These are phyloP conservation scores for Cisticola juncidis DNA, from an alignment of 2,113 vertebrate genomes.

Conservation along the genomic window DNA sequence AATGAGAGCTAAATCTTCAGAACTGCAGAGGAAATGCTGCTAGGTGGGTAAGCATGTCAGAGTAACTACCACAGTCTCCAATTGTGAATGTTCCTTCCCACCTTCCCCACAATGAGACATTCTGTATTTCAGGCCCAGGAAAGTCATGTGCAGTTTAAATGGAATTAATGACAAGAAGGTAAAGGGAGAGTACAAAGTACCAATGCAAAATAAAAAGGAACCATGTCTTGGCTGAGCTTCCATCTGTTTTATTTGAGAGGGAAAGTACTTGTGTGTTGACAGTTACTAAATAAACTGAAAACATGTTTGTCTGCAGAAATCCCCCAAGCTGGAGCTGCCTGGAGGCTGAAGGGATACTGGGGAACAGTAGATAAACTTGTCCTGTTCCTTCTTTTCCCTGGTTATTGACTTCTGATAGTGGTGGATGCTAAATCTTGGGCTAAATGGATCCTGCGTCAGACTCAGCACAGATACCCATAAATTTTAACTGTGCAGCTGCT, in stretches of 20 bases:
- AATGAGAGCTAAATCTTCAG: not conserved
- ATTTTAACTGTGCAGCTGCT: not conserved
- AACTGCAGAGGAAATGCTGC: not conserved
- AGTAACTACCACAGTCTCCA: not conserved
- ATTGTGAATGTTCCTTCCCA: not conserved
- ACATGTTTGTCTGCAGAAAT: not conserved
- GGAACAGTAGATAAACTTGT: not conserved
- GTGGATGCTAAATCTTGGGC: not conserved
- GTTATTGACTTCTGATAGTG: not conserved
- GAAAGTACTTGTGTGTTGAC: not conserved
- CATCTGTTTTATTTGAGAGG: not conserved
- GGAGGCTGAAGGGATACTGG: not conserved
- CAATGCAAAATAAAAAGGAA: not conserved
- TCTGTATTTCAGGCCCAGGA: not conserved
- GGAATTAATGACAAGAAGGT: not conserved
- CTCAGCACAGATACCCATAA: not conserved
- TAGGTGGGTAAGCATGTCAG: not conserved
- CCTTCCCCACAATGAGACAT: not conserved
- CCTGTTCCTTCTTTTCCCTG: not conserved
- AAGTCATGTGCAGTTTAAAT: not conserved
- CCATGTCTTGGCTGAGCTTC: not conserved
- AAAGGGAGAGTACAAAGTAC: not conserved
- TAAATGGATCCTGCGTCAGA: not conserved
- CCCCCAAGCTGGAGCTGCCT: not conserved
- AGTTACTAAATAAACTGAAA: not conserved